Percentiles rank a stretch among this genome's conserved stretches.
phyloP scores from a whole-genome alignment of 2,888 invertebrate genomes.

The Omphaloscelis lunosa region DNA sequence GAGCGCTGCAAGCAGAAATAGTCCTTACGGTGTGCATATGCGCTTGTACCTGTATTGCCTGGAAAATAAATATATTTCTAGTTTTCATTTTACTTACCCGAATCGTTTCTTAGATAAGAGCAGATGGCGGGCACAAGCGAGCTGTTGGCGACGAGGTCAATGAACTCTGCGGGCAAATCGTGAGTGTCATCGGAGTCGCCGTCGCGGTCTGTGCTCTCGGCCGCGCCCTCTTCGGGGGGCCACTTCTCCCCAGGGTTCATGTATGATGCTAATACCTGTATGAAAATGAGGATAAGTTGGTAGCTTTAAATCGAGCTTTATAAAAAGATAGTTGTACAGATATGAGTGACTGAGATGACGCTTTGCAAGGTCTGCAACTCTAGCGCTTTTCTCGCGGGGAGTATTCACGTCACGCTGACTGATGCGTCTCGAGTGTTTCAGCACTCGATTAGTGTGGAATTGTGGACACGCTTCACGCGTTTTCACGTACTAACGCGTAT shows the following conservation, averaged over 20 bases:
- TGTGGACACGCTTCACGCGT: background rate
- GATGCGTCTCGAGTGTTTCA: too few species aligned
- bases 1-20: too few species aligned
- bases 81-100: slow-evolving; percentile 79
- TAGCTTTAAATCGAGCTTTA: background rate
- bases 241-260: slow-evolving; percentile 94
- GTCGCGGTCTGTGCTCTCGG: slow-evolving; percentile 79
- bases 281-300: background rate
- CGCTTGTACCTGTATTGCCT: background rate
- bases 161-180: slow-evolving; percentile 93
- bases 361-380: background rate
- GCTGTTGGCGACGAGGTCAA: slow-evolving; percentile 94
- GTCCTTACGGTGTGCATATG: too few species aligned
- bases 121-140: slow-evolving; percentile 96
- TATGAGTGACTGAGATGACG: too few species aligned
- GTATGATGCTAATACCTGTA: slow-evolving; percentile 95
- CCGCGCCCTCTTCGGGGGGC: slow-evolving; percentile 87
- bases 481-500: background rate
- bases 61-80: background rate
- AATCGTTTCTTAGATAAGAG: slow-evolving; percentile 98
- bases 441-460: background rate
- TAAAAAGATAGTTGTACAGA: too few species aligned
- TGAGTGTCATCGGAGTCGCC: slow-evolving; percentile 77
- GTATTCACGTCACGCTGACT: too few species aligned
- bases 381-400: background rate